phyloP scores from a whole-genome alignment of 2,888 invertebrate genomes.

The Timema cristinae region DNA sequence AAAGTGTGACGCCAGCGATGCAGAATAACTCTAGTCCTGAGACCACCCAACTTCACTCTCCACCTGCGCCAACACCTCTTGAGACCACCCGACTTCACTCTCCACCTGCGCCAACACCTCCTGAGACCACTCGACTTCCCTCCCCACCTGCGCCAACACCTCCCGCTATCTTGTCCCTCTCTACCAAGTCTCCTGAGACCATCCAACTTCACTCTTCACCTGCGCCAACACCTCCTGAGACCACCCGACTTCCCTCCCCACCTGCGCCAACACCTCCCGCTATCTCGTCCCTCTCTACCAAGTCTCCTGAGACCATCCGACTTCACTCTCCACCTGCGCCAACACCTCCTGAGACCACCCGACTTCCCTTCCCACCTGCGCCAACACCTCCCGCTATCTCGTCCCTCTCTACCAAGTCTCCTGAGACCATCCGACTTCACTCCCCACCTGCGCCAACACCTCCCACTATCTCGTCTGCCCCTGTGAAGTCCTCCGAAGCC shows the following conservation, averaged over 20 bases:
- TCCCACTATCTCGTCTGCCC: not conserved
- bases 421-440: no score
- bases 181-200: slow-evolving; percentile 16
- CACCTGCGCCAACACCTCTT: no score
- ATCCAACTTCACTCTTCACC: no score
- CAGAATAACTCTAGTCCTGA: no score
- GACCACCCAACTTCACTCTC: no score
- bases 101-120: no score
- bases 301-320: not conserved
- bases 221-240: no score
- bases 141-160: not conserved
- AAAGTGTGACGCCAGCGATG: slow-evolving; percentile 21
- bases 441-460: not conserved
- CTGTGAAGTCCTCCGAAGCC: not conserved
- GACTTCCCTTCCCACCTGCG: not conserved
- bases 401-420: no score
- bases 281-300: not conserved
- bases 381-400: not conserved
- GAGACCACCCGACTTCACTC: no score
- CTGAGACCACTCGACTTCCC: no score
- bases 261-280: no score
- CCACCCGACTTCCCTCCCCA: no score
- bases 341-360: not conserved
- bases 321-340: not conserved
- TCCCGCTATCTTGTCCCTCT: not conserved